Evolutionary conservation across 2,113 vertebrate genomes (phyloP).

Genomic region (Dolichallabes microphthalmus): DNA sequence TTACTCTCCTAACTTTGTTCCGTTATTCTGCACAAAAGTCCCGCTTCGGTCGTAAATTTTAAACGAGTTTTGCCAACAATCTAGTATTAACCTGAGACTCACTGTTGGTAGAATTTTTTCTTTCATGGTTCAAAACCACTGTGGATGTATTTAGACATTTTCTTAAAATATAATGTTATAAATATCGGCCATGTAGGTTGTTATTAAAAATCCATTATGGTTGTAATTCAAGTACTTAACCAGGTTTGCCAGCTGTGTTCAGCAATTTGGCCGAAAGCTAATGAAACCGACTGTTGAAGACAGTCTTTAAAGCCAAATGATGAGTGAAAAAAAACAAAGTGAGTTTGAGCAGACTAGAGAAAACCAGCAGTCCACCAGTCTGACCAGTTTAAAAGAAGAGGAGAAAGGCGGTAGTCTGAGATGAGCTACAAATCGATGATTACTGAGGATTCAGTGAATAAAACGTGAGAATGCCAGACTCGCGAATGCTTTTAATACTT

Average conservation of each 20-base stretch:
- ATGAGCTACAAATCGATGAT: no score
- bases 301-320: neutral
- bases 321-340: neutral
- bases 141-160: neutral
- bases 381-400: neutral
- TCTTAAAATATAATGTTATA: neutral
- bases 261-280: neutral
- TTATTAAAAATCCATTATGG: neutral
- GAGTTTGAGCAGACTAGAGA: conserved; percentile 3
- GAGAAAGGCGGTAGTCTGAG: neutral
- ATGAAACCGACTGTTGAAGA: neutral
- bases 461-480: neutral
- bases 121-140: neutral
- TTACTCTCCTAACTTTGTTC: no score
- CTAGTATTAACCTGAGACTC: neutral
- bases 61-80: neutral
- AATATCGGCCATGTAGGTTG: neutral
- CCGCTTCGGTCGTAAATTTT: neutral
- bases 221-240: neutral
- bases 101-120: neutral
- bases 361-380: conserved; percentile 13
- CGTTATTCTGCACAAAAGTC: no score
- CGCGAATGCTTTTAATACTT: neutral
- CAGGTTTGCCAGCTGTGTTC: neutral
- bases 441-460: neutral